A percentile compares a stretch with the other conserved stretches of the same genome.
Conservation (phyloP, 2,113 vertebrate genomes). For the Nanorana parkeri region DNA sequence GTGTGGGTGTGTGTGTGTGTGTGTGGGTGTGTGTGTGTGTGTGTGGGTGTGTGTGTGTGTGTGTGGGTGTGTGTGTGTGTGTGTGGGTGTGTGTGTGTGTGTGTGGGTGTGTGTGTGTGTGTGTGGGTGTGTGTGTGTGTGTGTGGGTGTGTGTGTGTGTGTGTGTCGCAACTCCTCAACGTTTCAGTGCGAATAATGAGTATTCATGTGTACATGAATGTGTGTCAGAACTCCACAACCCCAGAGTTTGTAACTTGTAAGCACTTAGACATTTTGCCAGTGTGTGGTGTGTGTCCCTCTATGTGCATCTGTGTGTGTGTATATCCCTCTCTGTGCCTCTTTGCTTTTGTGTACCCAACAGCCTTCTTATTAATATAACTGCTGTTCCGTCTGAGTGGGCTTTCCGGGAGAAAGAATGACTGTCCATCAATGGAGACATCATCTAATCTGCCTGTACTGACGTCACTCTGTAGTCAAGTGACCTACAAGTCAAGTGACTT, state of each 20-base stretch:
- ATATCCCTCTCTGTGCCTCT: background rate
- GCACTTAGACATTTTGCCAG: no score
- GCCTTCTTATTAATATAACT: background rate
- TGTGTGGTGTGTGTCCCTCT: no score
- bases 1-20: no score
- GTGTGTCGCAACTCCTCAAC: no score
- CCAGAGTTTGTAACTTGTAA: no score
- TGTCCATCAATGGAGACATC: constrained; percentile 18
- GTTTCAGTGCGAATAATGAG: no score
- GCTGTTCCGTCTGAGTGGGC: background rate
- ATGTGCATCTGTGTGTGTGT: background rate
- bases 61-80: background rate
- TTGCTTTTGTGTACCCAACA: constrained; percentile 9
- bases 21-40: background rate
- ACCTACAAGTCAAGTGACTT: background rate
- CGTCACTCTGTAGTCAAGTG: background rate
- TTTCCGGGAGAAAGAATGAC: background rate
- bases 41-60: background rate
- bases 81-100: background rate
- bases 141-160: background rate
- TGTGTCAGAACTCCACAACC: no score
- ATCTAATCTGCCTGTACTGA: constrained; percentile 3
- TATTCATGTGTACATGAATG: no score
- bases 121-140: background rate
- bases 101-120: background rate